A percentile compares a stretch with the other conserved stretches of the same genome.
phyloP scores from a whole-genome alignment of 2,888 invertebrate species.

The Drosophila mimica region DNA sequence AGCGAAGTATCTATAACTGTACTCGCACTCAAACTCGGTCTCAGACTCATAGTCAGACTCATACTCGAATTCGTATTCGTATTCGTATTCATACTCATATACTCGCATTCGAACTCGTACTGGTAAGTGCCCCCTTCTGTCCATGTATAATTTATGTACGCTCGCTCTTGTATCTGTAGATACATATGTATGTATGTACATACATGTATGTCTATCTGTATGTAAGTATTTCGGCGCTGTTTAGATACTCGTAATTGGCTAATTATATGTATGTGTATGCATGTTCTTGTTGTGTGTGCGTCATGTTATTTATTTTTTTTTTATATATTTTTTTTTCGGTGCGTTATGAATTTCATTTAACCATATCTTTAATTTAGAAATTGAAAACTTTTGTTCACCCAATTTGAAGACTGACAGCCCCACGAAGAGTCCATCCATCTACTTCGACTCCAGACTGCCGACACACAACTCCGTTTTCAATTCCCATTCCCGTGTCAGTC shows the following conservation, averaged over 20 bases:
- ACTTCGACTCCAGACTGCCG: background rate
- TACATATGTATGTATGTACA: background rate
- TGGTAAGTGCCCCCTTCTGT: constrained; percentile 26
- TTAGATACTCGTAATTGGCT: constrained; percentile 68
- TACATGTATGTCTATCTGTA: background rate
- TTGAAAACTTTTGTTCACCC: constrained; percentile 65
- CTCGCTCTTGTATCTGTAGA: background rate
- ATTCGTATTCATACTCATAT: constrained; percentile 7
- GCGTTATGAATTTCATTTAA: constrained; percentile 71
- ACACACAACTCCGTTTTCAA: background rate
- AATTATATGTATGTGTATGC: constrained; percentile 58
- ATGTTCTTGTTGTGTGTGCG: constrained; percentile 12
- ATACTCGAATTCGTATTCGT: constrained; percentile 10
- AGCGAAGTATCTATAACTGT: constrained; percentile 43
- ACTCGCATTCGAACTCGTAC: constrained; percentile 8
- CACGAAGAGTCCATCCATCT: constrained; percentile 11
- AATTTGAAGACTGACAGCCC: constrained; percentile 45
- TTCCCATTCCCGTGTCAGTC: constrained; percentile 7
- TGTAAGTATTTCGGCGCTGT: constrained; percentile 26
- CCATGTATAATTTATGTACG: constrained; percentile 32
- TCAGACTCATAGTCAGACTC: constrained; percentile 13
- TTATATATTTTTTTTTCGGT: constrained; percentile 18
- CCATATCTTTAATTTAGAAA: constrained; percentile 77
- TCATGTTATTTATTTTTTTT: constrained; percentile 1
- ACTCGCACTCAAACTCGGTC: constrained; percentile 14